Base-by-base conservation (phyloP, 2,113 vertebrate genomes). In the Eonycteris spelaea region DNA sequence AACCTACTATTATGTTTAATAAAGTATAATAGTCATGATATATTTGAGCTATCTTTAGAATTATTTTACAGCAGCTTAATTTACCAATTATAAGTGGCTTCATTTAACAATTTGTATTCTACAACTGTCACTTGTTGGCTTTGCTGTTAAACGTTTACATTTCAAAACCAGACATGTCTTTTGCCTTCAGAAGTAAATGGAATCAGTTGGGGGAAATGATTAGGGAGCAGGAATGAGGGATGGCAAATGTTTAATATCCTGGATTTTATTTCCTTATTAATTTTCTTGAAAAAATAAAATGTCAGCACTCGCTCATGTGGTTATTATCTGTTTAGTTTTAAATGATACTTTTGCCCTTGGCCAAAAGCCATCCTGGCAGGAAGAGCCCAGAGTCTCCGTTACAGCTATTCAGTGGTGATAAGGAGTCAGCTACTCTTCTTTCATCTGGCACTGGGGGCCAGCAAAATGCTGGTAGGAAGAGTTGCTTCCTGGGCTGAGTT, bases 301-400 rank as follows among this genome's bases (percentile, higher is more conserved):
- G 11, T 9, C 77, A 74, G 24, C 30, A 22, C 59, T 65, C 67
- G 35, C 59, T 95, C 38, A 16, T 0, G 3, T 30, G 43, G 82
- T 53, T 78, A 7, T 4, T 82, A 33, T 83, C 73, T 70, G 53
- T 90, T 87, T 57, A 84, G 55, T 90, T 53, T 91, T 79, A 85
- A 55, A 88, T 22, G 55, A 22, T 57, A 80, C 28, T 61, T 92
- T 73, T 74, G 35, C 30, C 74, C 12, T 90, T 74, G 74, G 38
- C 82, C 14, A 21, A 79, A 91, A 86, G 61, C 63, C 71, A 53
- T n/a, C 65, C 71, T 85, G 94, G 33, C 78, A 77, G 94, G 92
- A 71, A 73, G 75, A 88, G 35, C 33, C 79, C 59, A 24, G 28
- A 28, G 40, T 73, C 83, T 71, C 86, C n/a, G 51, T 94, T 73